Evolutionary conservation across 1,140 invertebrate species (phyloP).

Genomic region (Cyclargus thomasi): DNA sequence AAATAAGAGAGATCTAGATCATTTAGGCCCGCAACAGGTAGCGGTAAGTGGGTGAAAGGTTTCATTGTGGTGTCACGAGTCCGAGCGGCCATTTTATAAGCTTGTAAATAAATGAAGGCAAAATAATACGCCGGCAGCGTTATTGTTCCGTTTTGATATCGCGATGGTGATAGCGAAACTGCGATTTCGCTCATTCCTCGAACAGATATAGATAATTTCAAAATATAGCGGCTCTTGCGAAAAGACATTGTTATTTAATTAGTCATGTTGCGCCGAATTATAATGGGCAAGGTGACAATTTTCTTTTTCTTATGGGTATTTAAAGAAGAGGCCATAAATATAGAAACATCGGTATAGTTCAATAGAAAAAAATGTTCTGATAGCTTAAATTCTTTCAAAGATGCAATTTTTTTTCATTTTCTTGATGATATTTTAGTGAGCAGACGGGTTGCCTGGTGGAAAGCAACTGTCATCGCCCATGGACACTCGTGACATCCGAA

Average conservation of each 20-base stretch:
- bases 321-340: too few relatives aligned
- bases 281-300: too few relatives aligned
- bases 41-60: constrained; percentile 41
- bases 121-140: constrained; percentile 25
- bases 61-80: constrained; percentile 51
- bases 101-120: constrained; percentile 24
- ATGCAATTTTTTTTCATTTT: too few relatives aligned
- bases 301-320: too few relatives aligned
- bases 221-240: constrained; percentile 4
- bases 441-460: too few relatives aligned
- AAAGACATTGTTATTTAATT: constrained; percentile 5
- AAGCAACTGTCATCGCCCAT: too few relatives aligned
- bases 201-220: constrained; percentile 14
- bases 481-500: too few relatives aligned
- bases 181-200: constrained; percentile 20
- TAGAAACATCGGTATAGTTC: too few relatives aligned
- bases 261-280: neutral
- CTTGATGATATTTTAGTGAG: too few relatives aligned
- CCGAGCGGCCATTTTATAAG: constrained; percentile 32
- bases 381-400: too few relatives aligned
- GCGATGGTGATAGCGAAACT: constrained; percentile 26
- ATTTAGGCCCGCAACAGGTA: constrained; percentile 30
- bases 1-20: constrained; percentile 31
- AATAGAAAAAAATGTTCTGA: too few relatives aligned
- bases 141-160: constrained; percentile 32